Evolutionary conservation across 2,113 vertebrate genomes (phyloP).

Genomic region (Catagonus wagneri): DNA sequence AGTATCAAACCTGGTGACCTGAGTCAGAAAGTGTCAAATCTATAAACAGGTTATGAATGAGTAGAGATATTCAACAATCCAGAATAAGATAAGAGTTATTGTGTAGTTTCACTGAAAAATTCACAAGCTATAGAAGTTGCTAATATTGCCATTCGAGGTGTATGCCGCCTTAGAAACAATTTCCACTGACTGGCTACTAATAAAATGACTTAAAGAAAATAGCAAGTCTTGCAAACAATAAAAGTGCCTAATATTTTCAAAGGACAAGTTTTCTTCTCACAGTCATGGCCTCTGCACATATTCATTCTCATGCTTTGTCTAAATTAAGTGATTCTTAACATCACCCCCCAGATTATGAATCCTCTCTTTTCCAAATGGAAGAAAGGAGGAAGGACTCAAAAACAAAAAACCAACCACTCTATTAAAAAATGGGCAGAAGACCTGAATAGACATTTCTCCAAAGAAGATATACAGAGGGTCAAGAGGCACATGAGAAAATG

Average conservation of each 20-base stretch:
- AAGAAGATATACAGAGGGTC: too few relatives aligned
- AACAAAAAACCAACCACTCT: too few relatives aligned
- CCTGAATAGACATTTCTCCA: too few relatives aligned
- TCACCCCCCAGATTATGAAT: not conserved
- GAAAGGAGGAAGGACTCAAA: not conserved
- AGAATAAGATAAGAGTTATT: not conserved
- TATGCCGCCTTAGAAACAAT: not conserved
- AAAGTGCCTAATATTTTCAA: not conserved
- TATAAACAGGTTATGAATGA: constrained; percentile 56
- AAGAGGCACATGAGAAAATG: too few relatives aligned
- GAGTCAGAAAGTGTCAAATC: constrained; percentile 30
- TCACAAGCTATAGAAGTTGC: constrained; percentile 1
- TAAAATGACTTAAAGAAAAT: constrained; percentile 32
- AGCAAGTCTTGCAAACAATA: not conserved
- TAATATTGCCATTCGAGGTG: not conserved
- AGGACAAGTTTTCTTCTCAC: not conserved
- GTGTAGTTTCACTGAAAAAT: constrained; percentile 26
- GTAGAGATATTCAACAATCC: constrained; percentile 38
- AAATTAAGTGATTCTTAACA: constrained; percentile 18
- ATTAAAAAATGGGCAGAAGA: too few relatives aligned
- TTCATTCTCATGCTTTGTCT: not conserved
- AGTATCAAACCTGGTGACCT: constrained; percentile 20
- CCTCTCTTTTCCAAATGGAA: not conserved
- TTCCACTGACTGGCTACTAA: not conserved
- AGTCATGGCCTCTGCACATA: not conserved